Percentiles rank a stretch among this genome's conserved stretches.
phyloP scores from a whole-genome alignment of 2,797 vertebrate genomes.

The Sebastes wilsoni region DNA sequence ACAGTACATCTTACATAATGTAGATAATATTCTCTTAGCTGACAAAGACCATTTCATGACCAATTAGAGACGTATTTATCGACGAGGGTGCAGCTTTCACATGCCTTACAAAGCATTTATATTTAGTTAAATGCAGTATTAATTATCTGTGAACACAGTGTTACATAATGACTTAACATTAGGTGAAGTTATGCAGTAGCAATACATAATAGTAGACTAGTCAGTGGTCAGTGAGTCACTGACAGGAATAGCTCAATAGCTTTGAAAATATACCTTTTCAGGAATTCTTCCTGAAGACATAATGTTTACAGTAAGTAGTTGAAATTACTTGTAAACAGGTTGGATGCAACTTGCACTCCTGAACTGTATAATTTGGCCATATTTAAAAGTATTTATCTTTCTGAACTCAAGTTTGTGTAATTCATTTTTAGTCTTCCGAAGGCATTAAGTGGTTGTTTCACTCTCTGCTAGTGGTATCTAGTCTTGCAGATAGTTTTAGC shows the following conservation, averaged over 20 bases:
- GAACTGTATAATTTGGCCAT: not conserved
- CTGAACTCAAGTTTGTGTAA: not conserved
- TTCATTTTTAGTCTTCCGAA: not conserved
- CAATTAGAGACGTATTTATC: not conserved
- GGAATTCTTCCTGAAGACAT: not conserved
- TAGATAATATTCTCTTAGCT: not conserved
- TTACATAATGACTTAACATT: not conserved
- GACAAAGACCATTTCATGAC: not conserved
- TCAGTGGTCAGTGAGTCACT: not conserved
- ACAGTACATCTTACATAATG: not conserved
- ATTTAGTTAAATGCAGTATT: not conserved
- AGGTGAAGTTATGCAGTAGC: not conserved
- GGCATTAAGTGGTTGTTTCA: not conserved
- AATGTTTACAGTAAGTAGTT: not conserved
- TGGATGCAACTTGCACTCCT: not conserved
- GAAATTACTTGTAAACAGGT: not conserved
- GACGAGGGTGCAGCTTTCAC: not conserved
- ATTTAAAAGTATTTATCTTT: not conserved
- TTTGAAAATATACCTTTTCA: not conserved
- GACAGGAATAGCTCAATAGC: not conserved
- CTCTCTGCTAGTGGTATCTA: not conserved
- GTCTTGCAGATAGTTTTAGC: not conserved
- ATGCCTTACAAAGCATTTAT: not conserved
- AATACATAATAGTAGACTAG: not conserved
- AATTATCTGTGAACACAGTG: not conserved